These are phyloP conservation scores for Drosophila hamatofila DNA, from an alignment of 2,888 invertebrate species.

Conservation along the genomic window DNA sequence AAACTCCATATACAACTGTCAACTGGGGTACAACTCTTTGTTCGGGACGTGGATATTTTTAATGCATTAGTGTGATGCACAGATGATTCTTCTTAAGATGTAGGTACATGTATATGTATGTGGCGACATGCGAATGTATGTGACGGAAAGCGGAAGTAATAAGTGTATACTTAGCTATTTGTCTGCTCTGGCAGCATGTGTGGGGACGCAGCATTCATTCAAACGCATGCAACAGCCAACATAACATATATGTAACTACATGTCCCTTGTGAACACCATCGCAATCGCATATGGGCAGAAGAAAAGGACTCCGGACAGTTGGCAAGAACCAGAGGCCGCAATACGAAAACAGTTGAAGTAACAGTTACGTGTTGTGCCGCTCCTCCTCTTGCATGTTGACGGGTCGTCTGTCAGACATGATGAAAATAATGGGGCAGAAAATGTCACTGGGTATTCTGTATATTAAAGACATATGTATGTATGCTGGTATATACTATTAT, in stretches of 20 bases:
- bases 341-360: slow-evolving; percentile 47
- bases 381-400: slow-evolving; percentile 73
- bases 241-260: slow-evolving; percentile 19
- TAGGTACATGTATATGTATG: not conserved
- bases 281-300: slow-evolving; percentile 53
- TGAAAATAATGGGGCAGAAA: slow-evolving; percentile 80
- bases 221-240: slow-evolving; percentile 36
- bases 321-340: slow-evolving; percentile 47
- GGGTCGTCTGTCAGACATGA: slow-evolving; percentile 79
- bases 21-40: slow-evolving; percentile 23
- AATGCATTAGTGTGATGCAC: slow-evolving; percentile 57
- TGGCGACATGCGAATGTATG: not conserved
- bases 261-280: slow-evolving; percentile 28
- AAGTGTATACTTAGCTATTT: slow-evolving; percentile 47
- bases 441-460: slow-evolving; percentile 75
- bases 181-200: slow-evolving; percentile 20
- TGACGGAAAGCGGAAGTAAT: slow-evolving; percentile 34
- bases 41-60: slow-evolving; percentile 38
- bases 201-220: slow-evolving; percentile 17
- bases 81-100: slow-evolving; percentile 16
- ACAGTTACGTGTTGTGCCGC: slow-evolving; percentile 59
- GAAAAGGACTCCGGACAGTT: slow-evolving; percentile 24
- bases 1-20: slow-evolving; percentile 40
- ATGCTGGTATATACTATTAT: slow-evolving; percentile 18
- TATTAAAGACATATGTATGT: slow-evolving; percentile 60